Conservation (phyloP, 30 jellyfish, hydroid and myxozoan species). For the Hydractinia symbiolongicarpus region DNA sequence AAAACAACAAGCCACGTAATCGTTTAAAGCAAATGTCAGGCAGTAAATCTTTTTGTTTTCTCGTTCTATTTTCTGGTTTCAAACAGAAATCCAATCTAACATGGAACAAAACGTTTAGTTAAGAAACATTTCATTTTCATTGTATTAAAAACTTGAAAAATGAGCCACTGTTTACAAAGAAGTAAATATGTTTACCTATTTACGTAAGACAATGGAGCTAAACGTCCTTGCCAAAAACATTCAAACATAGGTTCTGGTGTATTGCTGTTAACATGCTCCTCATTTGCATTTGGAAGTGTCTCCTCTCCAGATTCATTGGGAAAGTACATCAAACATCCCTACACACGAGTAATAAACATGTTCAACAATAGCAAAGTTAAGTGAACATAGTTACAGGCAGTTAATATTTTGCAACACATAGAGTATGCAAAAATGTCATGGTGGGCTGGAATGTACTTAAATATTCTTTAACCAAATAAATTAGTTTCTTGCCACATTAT, state of each 20-base stretch:
- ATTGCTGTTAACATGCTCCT: background rate
- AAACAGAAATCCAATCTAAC: conserved; percentile 20
- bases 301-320: conserved; percentile 23
- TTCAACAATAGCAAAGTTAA: background rate
- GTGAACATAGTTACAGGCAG: background rate
- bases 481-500: no score
- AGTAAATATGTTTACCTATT: background rate
- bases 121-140: background rate
- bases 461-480: no score
- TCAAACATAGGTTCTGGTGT: conserved; percentile 22
- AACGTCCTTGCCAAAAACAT: conserved; percentile 33
- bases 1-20: conserved; percentile 22
- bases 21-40: conserved; percentile 28
- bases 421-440: no score
- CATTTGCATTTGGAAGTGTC: conserved; percentile 10
- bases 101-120: background rate
- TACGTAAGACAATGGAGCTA: conserved; percentile 27
- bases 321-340: conserved; percentile 29
- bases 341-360: background rate
- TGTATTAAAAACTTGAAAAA: background rate
- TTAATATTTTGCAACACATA: no score
- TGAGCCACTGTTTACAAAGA: background rate
- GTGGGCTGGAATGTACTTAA: no score
- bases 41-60: conserved; percentile 11
- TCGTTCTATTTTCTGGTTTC: conserved; percentile 17